These are phyloP conservation scores for Macaria notata DNA, from an alignment of 2,888 invertebrate genomes.

Conservation along the genomic window DNA sequence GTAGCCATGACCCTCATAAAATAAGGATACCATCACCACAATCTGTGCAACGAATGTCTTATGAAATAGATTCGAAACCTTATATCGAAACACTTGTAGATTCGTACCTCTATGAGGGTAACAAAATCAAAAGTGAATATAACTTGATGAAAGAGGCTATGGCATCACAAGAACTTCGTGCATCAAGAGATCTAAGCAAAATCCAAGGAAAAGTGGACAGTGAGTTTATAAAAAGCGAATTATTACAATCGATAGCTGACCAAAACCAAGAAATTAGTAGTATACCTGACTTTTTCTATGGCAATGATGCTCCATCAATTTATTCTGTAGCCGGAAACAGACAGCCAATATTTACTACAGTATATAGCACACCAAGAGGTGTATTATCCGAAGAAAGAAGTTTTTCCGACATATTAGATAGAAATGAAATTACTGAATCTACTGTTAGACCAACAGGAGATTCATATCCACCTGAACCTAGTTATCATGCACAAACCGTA, in stretches of 20 bases:
- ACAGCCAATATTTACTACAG: conserved; percentile 87
- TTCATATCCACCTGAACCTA: conserved; percentile 80
- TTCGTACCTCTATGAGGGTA: conserved; percentile 66
- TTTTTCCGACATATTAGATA: conserved; percentile 87
- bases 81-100: conserved; percentile 83
- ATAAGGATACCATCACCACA: conserved; percentile 68
- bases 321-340: conserved; percentile 89
- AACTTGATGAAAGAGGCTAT: conserved; percentile 53
- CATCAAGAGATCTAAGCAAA: conserved; percentile 58
- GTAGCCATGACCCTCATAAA: conserved; percentile 68
- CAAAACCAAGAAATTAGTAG: conserved; percentile 59
- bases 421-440: conserved; percentile 75
- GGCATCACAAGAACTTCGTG: conserved; percentile 51
- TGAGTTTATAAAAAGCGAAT: conserved; percentile 57
- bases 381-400: conserved; percentile 83
- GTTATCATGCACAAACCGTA: conserved; percentile 82
- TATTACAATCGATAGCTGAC: conserved; percentile 51
- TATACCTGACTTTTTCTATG: conserved; percentile 70
- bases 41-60: conserved; percentile 61
- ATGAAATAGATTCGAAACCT: conserved; percentile 70
- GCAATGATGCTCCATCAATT: conserved; percentile 84
- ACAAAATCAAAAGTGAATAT: conserved; percentile 61
- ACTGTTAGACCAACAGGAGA: conserved; percentile 58
- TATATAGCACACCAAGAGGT: conserved; percentile 86
- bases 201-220: conserved; percentile 58